phyloP scores from a whole-genome alignment of 2,113 vertebrate genomes.

The Regulus satrapa region DNA sequence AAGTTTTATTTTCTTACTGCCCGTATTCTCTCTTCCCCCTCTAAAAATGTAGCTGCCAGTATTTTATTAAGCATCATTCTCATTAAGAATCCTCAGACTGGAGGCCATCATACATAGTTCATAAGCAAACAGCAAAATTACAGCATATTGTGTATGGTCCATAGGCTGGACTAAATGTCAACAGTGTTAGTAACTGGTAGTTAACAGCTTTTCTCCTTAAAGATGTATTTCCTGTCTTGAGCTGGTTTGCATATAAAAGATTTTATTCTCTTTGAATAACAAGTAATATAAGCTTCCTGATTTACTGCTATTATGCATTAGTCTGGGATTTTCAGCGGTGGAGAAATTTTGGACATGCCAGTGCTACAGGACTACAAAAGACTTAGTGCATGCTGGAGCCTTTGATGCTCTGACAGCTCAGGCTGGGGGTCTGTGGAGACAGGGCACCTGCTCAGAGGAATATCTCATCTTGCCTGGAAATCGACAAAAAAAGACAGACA shows the following conservation, averaged over 20 bases:
- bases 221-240: neutral
- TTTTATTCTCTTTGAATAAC: neutral
- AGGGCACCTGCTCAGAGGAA: neutral
- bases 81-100: neutral
- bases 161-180: conserved; percentile 35
- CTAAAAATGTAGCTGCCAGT: neutral
- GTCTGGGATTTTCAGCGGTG: neutral
- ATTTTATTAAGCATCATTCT: conserved; percentile 22
- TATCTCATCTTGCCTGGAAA: neutral
- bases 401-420: neutral
- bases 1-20: neutral
- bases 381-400: neutral
- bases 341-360: neutral
- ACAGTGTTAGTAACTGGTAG: conserved; percentile 5
- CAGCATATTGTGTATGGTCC: neutral
- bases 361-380: neutral
- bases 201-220: conserved; percentile 12
- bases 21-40: neutral
- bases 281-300: neutral
- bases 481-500: neutral
- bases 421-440: neutral
- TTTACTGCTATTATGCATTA: neutral
- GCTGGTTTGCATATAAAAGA: conserved; percentile 7
- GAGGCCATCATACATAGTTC: conserved; percentile 16
- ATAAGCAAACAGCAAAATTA: conserved; percentile 46